phyloP scores from a whole-genome alignment of 1,140 invertebrate species.

The Scaptomyza graminum region DNA sequence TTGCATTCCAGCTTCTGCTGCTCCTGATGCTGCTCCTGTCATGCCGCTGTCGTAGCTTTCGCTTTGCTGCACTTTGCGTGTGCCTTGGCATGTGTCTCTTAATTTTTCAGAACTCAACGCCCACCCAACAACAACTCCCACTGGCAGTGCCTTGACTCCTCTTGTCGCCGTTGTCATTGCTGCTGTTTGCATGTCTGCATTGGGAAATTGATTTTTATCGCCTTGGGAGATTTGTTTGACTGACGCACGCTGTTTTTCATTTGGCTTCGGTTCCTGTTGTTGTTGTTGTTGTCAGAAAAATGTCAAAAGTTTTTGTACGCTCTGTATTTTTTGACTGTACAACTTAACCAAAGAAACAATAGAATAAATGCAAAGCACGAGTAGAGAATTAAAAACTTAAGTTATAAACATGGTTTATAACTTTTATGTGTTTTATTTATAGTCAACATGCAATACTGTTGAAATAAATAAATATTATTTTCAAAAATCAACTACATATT shows the following conservation, averaged over 20 bases:
- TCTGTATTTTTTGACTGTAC: not conserved
- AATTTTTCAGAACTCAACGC: constrained; percentile 40
- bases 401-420: too few relatives aligned
- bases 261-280: constrained; percentile 1
- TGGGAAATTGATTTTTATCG: constrained; percentile 75
- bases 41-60: constrained; percentile 30
- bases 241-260: constrained; percentile 18
- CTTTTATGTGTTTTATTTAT: too few relatives aligned
- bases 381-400: not conserved
- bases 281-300: constrained; percentile 18
- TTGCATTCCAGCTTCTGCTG: constrained; percentile 56
- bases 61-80: constrained; percentile 27
- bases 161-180: constrained; percentile 28
- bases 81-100: constrained; percentile 71
- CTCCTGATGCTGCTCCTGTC: constrained; percentile 2
- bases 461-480: too few relatives aligned
- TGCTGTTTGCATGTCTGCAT: constrained; percentile 50
- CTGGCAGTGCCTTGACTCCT: constrained; percentile 4
- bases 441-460: too few relatives aligned
- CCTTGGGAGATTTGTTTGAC: constrained; percentile 59
- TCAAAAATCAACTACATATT: too few relatives aligned
- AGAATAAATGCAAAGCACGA: not conserved
- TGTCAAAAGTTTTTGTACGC: constrained; percentile 30
- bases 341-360: not conserved
- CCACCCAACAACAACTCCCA: not conserved